Conservation (phyloP, 2,888 invertebrate genomes). For the Heliconius ethilla region DNA sequence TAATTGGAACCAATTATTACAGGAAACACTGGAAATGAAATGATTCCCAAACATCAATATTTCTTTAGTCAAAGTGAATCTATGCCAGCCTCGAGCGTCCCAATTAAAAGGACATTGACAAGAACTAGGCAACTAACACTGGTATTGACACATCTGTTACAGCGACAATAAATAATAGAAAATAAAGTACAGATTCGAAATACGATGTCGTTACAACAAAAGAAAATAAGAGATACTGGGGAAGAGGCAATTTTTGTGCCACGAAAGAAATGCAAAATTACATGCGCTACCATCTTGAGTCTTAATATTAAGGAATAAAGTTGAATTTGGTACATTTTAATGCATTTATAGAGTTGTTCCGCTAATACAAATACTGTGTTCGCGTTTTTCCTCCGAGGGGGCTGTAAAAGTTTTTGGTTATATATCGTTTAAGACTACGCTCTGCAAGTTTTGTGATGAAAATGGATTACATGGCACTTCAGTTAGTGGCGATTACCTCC, state of each 20-base stretch:
- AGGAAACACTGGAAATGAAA: background rate
- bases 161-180: constrained; percentile 50
- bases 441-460: constrained; percentile 48
- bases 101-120: constrained; percentile 26
- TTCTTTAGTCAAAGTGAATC: background rate
- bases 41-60: background rate
- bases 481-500: constrained; percentile 40
- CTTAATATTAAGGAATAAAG: constrained; percentile 49
- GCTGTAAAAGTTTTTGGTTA: constrained; percentile 57
- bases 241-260: constrained; percentile 73
- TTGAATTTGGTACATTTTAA: constrained; percentile 37
- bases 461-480: constrained; percentile 50
- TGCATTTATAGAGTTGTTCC: constrained; percentile 46
- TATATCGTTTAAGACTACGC: constrained; percentile 55
- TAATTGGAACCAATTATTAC: background rate
- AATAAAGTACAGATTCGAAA: constrained; percentile 64
- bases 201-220: constrained; percentile 62
- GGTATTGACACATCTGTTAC: constrained; percentile 45
- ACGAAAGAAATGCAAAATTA: constrained; percentile 55
- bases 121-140: constrained; percentile 42
- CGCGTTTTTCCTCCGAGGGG: constrained; percentile 54
- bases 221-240: constrained; percentile 63
- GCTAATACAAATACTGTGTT: constrained; percentile 61
- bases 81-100: background rate
- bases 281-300: constrained; percentile 44